Base-by-base conservation (phyloP, 1,140 invertebrate species). In the Vollenhovia emeryi region DNA sequence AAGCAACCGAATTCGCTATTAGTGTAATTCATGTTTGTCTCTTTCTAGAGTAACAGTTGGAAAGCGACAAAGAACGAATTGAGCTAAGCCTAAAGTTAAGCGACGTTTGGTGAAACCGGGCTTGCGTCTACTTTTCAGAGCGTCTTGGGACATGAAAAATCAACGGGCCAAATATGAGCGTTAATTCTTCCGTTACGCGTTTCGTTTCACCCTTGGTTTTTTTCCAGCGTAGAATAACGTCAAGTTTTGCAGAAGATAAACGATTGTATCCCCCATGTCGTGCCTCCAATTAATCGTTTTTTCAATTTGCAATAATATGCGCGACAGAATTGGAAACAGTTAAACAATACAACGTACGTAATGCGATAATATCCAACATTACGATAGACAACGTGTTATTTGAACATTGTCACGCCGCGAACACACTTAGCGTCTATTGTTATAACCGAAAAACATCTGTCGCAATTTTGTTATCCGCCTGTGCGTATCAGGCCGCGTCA, bases 361-460 rank as follows among this genome's bases (percentile, higher is more conserved):
- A 59, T 64, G 27, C 43, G 30, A 71, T 73, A 30, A 82, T 45
- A 73, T 82, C n/a, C 11, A 43, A 57, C 18, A 27, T 43, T 27
- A 57, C 50, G 11, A 59, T 57, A n/a, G 36, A 71, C 30, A 64
- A 64, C 11, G 18, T 24, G 18, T 57, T 55, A 73, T 71, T 45
- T 45, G 45, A 82, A 82, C 57, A 71, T 73, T 82, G 50, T 57
- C 40, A 21, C 5, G 4, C 8, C 18, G 27, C 15, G 13, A 45
- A 71, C 13, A 43, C 52, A 43, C 13, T 71, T 52, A 21, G 18
- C 36, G 15, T 11, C 52, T 40, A 73, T 82, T 80, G 78, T 80
- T 45, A 30, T 24, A 43, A 24, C 18, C 66, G 27, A 71, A 73
- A n/a, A 73, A 82, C 66, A 82, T 73, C 66, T 82, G 78, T 2